These are phyloP conservation scores for Lepilemur ruficaudatus DNA, from an alignment of 2,797 vertebrate species.

Conservation along the genomic window DNA sequence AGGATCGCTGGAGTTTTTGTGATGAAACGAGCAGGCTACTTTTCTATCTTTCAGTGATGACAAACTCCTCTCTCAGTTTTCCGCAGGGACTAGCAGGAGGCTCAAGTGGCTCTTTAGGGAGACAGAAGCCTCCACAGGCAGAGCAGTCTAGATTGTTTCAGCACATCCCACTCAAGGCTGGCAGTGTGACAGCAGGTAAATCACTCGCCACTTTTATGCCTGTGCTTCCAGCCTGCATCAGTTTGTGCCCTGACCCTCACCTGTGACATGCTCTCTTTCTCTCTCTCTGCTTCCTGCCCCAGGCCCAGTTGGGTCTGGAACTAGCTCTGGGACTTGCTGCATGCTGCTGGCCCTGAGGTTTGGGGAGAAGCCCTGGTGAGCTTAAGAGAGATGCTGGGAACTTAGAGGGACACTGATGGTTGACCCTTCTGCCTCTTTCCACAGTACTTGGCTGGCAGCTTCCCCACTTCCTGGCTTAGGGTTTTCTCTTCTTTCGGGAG, in stretches of 20 bases:
- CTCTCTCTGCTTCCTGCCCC: background rate
- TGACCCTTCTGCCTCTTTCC: background rate
- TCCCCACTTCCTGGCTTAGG: background rate
- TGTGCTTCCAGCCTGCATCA: background rate
- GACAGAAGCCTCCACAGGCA: background rate
- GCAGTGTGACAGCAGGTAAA: background rate
- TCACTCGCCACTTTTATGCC: too few species aligned
- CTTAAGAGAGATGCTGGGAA: background rate
- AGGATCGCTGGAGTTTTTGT: constrained; percentile 68
- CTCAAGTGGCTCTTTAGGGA: background rate
- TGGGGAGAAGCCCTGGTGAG: background rate
- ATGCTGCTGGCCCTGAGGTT: background rate
- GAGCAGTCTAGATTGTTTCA: background rate
- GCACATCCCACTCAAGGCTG: background rate
- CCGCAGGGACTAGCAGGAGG: background rate
- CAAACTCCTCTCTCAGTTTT: constrained; percentile 69
- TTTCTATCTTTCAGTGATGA: constrained; percentile 60
- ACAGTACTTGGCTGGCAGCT: background rate
- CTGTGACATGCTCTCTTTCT: background rate
- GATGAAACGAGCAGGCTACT: constrained; percentile 54
- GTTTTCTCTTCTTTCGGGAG: background rate
- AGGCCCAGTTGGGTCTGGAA: background rate
- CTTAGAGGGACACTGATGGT: too few species aligned
- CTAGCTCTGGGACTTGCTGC: background rate
- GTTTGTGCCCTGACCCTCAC: background rate